phyloP scores from a whole-genome alignment of 1,140 invertebrate species.

The Acromyrmex echinatior region DNA sequence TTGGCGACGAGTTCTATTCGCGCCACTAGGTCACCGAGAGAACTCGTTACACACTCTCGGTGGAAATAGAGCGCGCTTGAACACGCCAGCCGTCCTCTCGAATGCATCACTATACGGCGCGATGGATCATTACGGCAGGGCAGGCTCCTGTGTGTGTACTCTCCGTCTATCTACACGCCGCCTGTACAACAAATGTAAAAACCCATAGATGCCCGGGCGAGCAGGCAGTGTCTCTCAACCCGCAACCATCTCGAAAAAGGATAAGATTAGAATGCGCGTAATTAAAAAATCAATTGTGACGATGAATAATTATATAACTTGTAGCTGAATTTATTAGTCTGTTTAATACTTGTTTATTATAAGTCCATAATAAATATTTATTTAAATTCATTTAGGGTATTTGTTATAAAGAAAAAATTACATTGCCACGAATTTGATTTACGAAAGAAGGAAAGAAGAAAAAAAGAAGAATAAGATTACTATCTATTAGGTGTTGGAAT shows the following conservation, averaged over 20 bases:
- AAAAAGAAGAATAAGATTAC: background rate
- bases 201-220: constrained; percentile 19
- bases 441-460: background rate
- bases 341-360: background rate
- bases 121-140: constrained; percentile 21
- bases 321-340: background rate
- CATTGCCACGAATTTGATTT: background rate
- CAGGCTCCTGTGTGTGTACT: background rate
- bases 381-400: background rate
- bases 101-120: constrained; percentile 26
- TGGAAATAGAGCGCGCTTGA: constrained; percentile 76
- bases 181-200: constrained; percentile 43
- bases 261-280: background rate
- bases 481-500: no score
- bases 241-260: background rate
- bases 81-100: constrained; percentile 51
- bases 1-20: constrained; percentile 81
- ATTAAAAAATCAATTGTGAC: background rate
- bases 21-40: constrained; percentile 83
- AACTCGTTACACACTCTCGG: constrained; percentile 71
- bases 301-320: background rate
- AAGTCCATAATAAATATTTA: background rate
- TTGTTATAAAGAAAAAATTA: background rate
- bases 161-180: constrained; percentile 1
- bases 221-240: constrained; percentile 41